Base-by-base conservation (phyloP, 2,797 vertebrate genomes). In the Trachurus trachurus region DNA sequence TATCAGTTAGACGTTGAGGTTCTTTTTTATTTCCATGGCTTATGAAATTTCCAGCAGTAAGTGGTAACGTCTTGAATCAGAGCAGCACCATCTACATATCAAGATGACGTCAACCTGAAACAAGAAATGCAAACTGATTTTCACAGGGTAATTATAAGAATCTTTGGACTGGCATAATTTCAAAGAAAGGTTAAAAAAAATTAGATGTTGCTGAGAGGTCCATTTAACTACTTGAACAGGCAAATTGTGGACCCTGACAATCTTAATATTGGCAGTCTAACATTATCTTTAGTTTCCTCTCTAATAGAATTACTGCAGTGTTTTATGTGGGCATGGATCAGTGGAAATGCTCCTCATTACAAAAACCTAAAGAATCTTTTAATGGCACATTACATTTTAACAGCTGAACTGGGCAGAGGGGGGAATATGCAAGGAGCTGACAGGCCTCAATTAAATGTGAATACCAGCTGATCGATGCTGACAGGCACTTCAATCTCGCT, bases 371-470 rank as follows among this genome's bases (percentile, higher is more conserved):
- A 74, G 71, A 84, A 77, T 78, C 66, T 67, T 69, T 82, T 91
- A 87, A 92, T 78, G 86, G 87, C 56, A 76, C 74, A 84, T 90
- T 88, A 78, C 8, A 67, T 52, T 82, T 76, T 76, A 82, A 77
- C 66, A 80, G 85, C 65, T 45, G 74, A 85, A 63, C 29, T 61
- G 57, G 53, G 61, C 16, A 44, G 47, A 50, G 45, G 66, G 59
- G 50, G 60, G 12, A 74, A 88, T 85, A 87, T 78, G 76, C 83
- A 75, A 57, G 49, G 29, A 66, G 80, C 67, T 26, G 78, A 88
- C 76, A 80, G 81, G 84, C 80, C 84, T 87, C 86, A 91, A 93
- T 93, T 94, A 92, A 92, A 92, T 76, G 74, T 76, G 87, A 90
- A 91, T 81, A 79, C 22, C 76, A 66, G 83, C 83, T 85, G 90